A percentile compares a stretch with the other conserved stretches of the same genome.
Conservation (phyloP, 1,140 invertebrate species). For the Helicorthomorpha holstii region DNA sequence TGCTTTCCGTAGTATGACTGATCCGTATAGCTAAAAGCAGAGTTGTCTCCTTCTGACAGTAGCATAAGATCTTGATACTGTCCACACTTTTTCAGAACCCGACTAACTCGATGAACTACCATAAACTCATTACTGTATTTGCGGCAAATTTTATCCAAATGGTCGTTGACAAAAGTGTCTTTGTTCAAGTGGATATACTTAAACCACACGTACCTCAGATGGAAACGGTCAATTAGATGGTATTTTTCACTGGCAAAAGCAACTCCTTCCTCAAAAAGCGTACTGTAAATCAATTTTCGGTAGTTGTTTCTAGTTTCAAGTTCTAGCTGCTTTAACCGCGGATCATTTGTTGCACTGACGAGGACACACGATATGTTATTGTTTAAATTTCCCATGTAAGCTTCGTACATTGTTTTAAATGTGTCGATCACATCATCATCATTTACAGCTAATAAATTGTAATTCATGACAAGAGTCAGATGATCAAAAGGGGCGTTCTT, state of each 20-base stretch:
- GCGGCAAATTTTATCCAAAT: constrained; percentile 19
- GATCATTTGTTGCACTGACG: constrained; percentile 19
- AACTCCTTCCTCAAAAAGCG: constrained; percentile 17
- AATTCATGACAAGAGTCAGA: constrained; percentile 18
- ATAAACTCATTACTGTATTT: constrained; percentile 20
- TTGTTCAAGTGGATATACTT: constrained; percentile 15
- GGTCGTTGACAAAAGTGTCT: constrained; percentile 16
- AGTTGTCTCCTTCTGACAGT: constrained; percentile 18
- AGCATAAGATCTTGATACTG: constrained; percentile 24
- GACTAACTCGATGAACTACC: constrained; percentile 20
- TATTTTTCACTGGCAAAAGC: constrained; percentile 15
- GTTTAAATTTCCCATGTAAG: constrained; percentile 20
- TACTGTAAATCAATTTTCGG: constrained; percentile 17
- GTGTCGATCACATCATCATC: constrained; percentile 21
- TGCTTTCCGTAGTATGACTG: constrained; percentile 15
- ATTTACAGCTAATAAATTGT: constrained; percentile 19
- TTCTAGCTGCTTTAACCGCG: constrained; percentile 18
- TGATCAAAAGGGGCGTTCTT: constrained; percentile 11
- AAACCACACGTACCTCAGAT: constrained; percentile 17
- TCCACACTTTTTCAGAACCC: constrained; percentile 21
- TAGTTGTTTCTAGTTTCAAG: constrained; percentile 16
- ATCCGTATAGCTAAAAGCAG: constrained; percentile 20
- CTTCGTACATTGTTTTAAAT: constrained; percentile 19
- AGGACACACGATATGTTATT: constrained; percentile 18
- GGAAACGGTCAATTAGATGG: constrained; percentile 13